Conservation (phyloP, 2,888 invertebrate genomes). For the Cheilosia vernalis region DNA sequence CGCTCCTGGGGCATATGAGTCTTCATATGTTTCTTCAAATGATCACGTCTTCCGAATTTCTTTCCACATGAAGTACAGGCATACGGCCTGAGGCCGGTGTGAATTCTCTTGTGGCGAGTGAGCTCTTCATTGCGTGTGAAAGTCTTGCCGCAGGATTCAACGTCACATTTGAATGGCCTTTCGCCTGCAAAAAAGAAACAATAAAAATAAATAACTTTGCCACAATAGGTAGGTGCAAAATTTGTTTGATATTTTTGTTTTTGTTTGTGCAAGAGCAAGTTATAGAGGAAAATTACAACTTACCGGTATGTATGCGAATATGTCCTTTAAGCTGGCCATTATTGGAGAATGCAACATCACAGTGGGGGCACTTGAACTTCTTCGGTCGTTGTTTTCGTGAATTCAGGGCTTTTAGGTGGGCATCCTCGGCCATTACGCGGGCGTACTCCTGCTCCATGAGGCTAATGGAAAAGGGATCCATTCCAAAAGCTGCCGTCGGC, state of each 20-base stretch:
- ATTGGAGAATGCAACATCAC: constrained; percentile 96
- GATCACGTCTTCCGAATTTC: constrained; percentile 96
- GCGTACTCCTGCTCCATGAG: constrained; percentile 89
- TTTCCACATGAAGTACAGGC: constrained; percentile 95
- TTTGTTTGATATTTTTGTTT: background rate
- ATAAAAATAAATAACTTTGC: constrained; percentile 4
- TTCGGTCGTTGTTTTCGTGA: constrained; percentile 92
- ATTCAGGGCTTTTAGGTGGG: constrained; percentile 87
- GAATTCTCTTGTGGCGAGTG: constrained; percentile 95
- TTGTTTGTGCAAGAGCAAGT: constrained; percentile 69
- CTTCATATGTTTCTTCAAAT: constrained; percentile 95
- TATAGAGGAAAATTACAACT: constrained; percentile 76
- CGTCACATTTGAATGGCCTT: constrained; percentile 94
- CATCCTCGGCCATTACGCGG: constrained; percentile 88
- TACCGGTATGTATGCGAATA: constrained; percentile 94
- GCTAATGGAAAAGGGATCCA: constrained; percentile 82
- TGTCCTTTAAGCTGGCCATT: constrained; percentile 96
- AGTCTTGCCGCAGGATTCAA: constrained; percentile 92
- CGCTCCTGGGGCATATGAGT: constrained; percentile 89
- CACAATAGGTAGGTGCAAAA: constrained; percentile 38
- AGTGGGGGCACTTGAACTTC: constrained; percentile 95
- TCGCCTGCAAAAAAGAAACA: constrained; percentile 86
- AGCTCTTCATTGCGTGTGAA: constrained; percentile 96
- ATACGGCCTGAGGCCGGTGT: constrained; percentile 93
- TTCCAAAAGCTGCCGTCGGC: constrained; percentile 77